Evolutionary conservation across 1,140 invertebrate species (phyloP), one percentile per base, ranked within the genome.

Genomic region (Cephus cinctus): DNA sequence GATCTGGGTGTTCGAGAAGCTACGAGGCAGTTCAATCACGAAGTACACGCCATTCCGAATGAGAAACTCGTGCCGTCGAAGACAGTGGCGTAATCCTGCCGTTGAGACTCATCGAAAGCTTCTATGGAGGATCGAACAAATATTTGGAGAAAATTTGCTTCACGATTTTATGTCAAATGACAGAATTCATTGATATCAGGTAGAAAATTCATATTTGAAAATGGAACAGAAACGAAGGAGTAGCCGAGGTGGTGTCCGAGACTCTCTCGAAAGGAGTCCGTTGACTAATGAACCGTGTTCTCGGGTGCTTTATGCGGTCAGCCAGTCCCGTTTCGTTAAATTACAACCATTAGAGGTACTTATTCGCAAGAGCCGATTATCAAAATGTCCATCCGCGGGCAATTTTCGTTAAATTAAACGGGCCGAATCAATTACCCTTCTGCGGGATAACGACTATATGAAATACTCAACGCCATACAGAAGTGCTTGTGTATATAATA

Each of bases 321-420:
- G 34, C 47, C 67, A 58, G 62, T 71, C 59, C 67, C 59, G 67
- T 71, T 73, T 67, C 62, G 63, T 56, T 57, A 70, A 69, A 75
- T 75, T 75, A 71, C 64, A 68, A 75, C 69, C 69, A 73, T 73
- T 72, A 73, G 59, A 54, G 58, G 62, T 63, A 69, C 63, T 73
- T 68, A 68, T 66, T 65, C 61, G 61, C 63, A 50, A 55, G 52
- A 43, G 47, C 43, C 61, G 61, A 62, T 59, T 61, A 62, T 60
- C 53, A 56, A 61, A 64, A 59, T 67, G 64, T 69, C 59, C 62
- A 59, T 62, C 54, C 50, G 45, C 43, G 34, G 36, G 65, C 58
- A 73, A 73, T 75, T 72, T 71, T 68, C 65, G 61, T 70, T 61
- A 70, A 73, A 73, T 73, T 74, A 72, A 75, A 68, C 67, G 68